Evolutionary conservation across 2,888 invertebrate species (phyloP), one percentile per base, ranked within the genome.

Genomic region (Acrobasis repandana): DNA sequence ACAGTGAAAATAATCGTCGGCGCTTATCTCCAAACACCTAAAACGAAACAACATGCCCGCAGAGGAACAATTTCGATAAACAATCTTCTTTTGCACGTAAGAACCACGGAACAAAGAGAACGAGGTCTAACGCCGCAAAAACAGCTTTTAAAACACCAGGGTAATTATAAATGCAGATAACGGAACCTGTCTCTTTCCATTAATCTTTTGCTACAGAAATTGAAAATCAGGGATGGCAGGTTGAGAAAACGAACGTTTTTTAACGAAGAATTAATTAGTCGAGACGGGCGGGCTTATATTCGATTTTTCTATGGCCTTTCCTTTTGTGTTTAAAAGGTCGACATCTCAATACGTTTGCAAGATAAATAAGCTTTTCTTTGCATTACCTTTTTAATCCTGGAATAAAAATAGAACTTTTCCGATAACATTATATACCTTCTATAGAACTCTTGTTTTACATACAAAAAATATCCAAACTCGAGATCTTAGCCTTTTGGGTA

Each of bases 201-300:
- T 85, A 85, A 85, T 86, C 83, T 83, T 82, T 78, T 67, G 74
- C 73, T 72, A 73, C 73, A 78, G 79, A 83, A 85, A 84, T 86
- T 82, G 82, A 85, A 85, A 85, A 84, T 84, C 84, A 80, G 75
- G 77, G 77, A 76, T 79, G 78, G 76, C 78, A 79, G 77, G 73
- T 75, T 69, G 72, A 69, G 72, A 79, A 77, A 82, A 73, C 75
- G 77, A 76, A 71, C 63, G 71, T 73, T 72, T 73, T 77, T 77
- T 80, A 78, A 77, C 72, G 67, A 79, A 73, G 77, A 84, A 85
- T 85, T 86, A 85, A 86, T 86, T 86, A 85, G 77, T 69, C 65
- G 67, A 72, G 72, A 65, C 69, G 69, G 69, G 71, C 71, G 72
- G 67, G 60, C 63, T 69, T 76, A 75, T 75, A 64, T 80, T 77